A percentile compares a stretch with the other conserved stretches of the same genome.
These are phyloP conservation scores for Pogonocichla stellata DNA, from an alignment of 2,113 vertebrate species.

Conservation along the genomic window DNA sequence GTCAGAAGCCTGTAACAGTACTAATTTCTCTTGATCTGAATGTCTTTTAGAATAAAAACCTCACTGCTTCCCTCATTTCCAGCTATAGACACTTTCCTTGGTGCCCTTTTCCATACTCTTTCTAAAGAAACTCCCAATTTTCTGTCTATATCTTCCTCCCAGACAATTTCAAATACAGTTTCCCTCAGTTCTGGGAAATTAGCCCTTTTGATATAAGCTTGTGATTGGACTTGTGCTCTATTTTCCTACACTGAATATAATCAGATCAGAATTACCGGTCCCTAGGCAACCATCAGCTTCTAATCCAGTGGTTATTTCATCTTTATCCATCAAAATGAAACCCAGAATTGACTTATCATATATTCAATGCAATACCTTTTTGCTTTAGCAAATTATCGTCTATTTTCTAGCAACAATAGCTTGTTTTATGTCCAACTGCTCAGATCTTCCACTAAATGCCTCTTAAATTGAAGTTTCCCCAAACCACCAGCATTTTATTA, in stretches of 20 bases:
- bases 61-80: background rate
- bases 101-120: background rate
- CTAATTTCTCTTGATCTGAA: background rate
- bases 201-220: background rate
- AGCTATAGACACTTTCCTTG: background rate
- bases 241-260: conserved; percentile 23
- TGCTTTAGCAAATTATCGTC: conserved; percentile 26
- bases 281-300: conserved; percentile 34
- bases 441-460: conserved; percentile 1
- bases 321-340: conserved; percentile 26
- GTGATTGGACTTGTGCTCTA: background rate
- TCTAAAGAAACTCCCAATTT: background rate
- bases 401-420: conserved; percentile 40
- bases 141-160: background rate
- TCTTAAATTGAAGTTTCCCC: conserved; percentile 25
- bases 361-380: background rate
- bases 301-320: conserved; percentile 6
- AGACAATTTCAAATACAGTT: background rate
- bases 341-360: background rate
- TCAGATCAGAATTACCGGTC: conserved; percentile 20
- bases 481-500: conserved; percentile 46
- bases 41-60: background rate
- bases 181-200: background rate
- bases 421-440: conserved; percentile 40
- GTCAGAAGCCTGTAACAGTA: background rate